These are phyloP conservation scores for Bombus superbus DNA, from an alignment of 1,140 invertebrate genomes.

Conservation along the genomic window DNA sequence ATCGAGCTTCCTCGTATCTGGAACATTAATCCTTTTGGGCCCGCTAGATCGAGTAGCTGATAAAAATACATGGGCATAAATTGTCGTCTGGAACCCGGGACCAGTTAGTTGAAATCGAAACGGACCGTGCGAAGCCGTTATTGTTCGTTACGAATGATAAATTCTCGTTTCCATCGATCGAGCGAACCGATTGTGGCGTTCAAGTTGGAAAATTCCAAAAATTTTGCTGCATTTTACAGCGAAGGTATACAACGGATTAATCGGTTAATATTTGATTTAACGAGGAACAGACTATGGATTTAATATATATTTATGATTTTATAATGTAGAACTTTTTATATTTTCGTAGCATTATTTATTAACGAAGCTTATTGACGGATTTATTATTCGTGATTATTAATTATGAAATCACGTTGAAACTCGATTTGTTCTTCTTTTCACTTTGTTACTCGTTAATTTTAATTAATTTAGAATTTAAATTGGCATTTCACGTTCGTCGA, in stretches of 20 bases:
- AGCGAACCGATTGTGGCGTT: background rate
- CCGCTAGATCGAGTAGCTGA: background rate
- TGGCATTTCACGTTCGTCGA: background rate
- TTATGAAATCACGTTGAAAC: background rate
- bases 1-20: slow-evolving; percentile 11
- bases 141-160: slow-evolving; percentile 4
- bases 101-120: background rate
- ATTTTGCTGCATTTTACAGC: background rate
- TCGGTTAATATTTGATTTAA: background rate
- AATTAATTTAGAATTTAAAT: background rate
- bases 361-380: background rate
- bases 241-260: background rate
- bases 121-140: slow-evolving; percentile 5
- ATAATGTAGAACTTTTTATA: background rate
- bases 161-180: background rate
- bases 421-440: background rate
- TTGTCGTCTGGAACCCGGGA: background rate
- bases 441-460: background rate
- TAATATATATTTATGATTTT: background rate
- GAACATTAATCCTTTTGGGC: slow-evolving; percentile 2
- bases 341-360: background rate
- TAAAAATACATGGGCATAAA: slow-evolving; percentile 15
- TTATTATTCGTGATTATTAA: background rate
- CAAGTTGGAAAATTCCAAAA: background rate
- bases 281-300: background rate